These are phyloP conservation scores for Sebastes glaucus DNA, from an alignment of 2,797 vertebrate genomes.

Conservation along the genomic window DNA sequence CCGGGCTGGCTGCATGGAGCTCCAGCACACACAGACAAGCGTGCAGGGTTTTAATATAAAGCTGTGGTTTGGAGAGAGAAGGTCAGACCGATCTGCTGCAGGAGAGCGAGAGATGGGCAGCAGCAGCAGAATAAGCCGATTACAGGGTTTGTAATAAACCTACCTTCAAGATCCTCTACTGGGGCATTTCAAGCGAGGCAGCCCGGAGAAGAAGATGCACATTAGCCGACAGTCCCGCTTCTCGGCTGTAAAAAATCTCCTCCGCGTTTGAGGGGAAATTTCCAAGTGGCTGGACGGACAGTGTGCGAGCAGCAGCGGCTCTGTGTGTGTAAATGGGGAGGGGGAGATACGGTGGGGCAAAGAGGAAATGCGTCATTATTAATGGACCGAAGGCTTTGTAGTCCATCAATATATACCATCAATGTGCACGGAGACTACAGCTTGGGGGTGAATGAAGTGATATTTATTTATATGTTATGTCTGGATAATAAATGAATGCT, in stretches of 20 bases:
- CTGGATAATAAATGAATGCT: no score
- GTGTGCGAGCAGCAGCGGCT: constrained; percentile 27
- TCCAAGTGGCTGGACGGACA: constrained; percentile 72
- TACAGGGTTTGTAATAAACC: constrained; percentile 37
- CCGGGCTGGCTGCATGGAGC: neutral
- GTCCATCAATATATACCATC: constrained; percentile 38
- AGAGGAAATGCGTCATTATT: constrained; percentile 83
- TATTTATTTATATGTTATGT: neutral
- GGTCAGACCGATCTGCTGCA: constrained; percentile 55
- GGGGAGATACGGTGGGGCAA: constrained; percentile 53
- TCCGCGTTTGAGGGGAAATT: constrained; percentile 64
- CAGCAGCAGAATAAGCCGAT: constrained; percentile 48
- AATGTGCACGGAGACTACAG: neutral
- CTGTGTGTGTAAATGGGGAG: constrained; percentile 32
- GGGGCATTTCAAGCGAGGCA: constrained; percentile 71
- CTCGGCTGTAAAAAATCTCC: constrained; percentile 65
- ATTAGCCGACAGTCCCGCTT: constrained; percentile 63
- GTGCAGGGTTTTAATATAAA: constrained; percentile 32
- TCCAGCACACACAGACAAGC: constrained; percentile 4
- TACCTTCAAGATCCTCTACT: constrained; percentile 76
- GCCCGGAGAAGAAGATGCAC: constrained; percentile 67
- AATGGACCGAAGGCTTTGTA: constrained; percentile 72
- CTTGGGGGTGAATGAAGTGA: no score
- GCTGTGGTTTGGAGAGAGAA: constrained; percentile 39
- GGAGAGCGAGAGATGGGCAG: constrained; percentile 37